Evolutionary conservation across 2,888 invertebrate species (phyloP).

Genomic region (Drosophila antonietae): DNA sequence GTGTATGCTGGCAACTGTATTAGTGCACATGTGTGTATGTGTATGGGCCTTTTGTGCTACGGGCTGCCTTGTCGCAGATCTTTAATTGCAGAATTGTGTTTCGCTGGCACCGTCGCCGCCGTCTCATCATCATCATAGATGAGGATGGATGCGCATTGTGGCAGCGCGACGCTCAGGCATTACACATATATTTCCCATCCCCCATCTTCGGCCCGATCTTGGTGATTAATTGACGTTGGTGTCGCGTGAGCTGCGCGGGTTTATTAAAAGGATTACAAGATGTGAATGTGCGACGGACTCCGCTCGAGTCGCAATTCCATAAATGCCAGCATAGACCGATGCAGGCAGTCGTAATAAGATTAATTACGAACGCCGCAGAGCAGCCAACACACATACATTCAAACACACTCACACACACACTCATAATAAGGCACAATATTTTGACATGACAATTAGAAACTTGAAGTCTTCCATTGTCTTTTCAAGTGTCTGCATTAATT

Average conservation of each 20-base stretch:
- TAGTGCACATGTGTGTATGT: not conserved
- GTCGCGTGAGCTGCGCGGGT: slow-evolving; percentile 71
- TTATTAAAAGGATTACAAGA: slow-evolving; percentile 75
- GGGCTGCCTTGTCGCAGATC: slow-evolving; percentile 55
- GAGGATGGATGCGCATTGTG: slow-evolving; percentile 34
- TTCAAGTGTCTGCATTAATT: slow-evolving; percentile 65
- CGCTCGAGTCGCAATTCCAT: slow-evolving; percentile 38
- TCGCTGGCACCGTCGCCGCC: slow-evolving; percentile 9
- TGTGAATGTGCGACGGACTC: slow-evolving; percentile 42
- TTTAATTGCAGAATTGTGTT: slow-evolving; percentile 77
- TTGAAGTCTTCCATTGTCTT: slow-evolving; percentile 37
- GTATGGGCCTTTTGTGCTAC: slow-evolving; percentile 35
- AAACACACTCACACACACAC: not conserved
- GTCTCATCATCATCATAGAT: slow-evolving; percentile 34
- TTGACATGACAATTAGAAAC: slow-evolving; percentile 63
- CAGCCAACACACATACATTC: slow-evolving; percentile 1
- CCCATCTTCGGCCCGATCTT: slow-evolving; percentile 33
- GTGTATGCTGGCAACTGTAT: not conserved
- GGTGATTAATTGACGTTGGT: slow-evolving; percentile 74
- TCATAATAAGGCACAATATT: slow-evolving; percentile 49
- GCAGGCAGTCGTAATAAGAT: slow-evolving; percentile 59
- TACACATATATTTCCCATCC: slow-evolving; percentile 1
- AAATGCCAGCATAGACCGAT: slow-evolving; percentile 38
- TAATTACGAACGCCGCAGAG: slow-evolving; percentile 66
- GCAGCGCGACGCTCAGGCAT: slow-evolving; percentile 7